Evolutionary conservation across 2,797 vertebrate genomes (phyloP), one percentile per base, ranked within the genome.

Genomic region (Tokudaia muenninki): DNA sequence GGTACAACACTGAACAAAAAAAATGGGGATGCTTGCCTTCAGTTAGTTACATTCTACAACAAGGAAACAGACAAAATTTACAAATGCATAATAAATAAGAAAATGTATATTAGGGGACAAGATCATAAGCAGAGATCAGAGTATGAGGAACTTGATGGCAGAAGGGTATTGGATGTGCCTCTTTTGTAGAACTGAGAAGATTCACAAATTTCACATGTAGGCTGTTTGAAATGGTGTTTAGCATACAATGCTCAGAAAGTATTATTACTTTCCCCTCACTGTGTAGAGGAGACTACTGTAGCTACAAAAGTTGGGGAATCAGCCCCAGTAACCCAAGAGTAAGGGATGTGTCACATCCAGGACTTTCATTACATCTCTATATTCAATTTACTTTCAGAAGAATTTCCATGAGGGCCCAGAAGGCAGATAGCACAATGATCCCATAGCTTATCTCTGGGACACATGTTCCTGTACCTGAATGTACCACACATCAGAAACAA

Each of bases 351-450:
- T n/a, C 50, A 52, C 44, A 29, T 47, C 63, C 29, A 24, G 61
- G 31, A 77, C 21, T 61, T n/a, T 44, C 26, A 31, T 4, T 1
- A n/a, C 2, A 9, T 37, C 4, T 82, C 37, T 5, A 19, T 16
- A 34, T n/a, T 94, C 26, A 87, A 50, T 65, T 91, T 59, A 52
- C 17, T 91, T 21, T 59, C 74, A 90, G 12, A 84, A 92, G 44
- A 88, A 70, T 80, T 95, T 90, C 79, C 72, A 3, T 74, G 21
- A 91, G 61, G n/a, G 2, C 5, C 41, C 50, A 37, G 70, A 97
- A 93, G 34, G 84, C 52, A 95, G 72, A 81, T 41, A 22, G 37
- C 80, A 41, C 79, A 92, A 77, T 31, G 24, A 21, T 0, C 14
- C 3, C 26, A 70, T 41, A 47, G 4, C 8, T 55, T 37, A 2